These are phyloP conservation scores for Dipodomys stephensi DNA, from an alignment of 2,113 vertebrate species.

Conservation along the genomic window DNA sequence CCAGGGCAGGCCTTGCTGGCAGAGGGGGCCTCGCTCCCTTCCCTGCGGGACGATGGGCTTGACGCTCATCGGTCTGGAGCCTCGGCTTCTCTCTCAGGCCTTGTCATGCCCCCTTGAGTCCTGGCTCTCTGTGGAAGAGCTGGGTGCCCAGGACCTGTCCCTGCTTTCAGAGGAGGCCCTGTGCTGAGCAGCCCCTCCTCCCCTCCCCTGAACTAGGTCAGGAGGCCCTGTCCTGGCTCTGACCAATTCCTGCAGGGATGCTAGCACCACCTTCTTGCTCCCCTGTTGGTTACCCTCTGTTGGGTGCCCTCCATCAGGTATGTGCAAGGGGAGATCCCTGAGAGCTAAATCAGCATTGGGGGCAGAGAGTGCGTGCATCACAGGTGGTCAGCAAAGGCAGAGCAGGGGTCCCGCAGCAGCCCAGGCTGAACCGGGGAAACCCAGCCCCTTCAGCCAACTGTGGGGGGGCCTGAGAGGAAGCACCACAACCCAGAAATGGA, in stretches of 20 bases:
- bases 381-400: neutral
- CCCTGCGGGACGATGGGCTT: neutral
- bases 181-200: neutral
- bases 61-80: neutral
- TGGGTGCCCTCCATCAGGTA: neutral
- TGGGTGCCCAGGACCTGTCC: neutral
- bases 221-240: neutral
- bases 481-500: neutral
- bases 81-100: neutral
- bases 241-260: neutral
- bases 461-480: neutral
- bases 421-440: neutral
- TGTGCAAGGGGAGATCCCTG: neutral
- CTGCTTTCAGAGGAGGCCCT: neutral
- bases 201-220: neutral
- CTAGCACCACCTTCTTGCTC: neutral
- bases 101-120: neutral
- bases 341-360: neutral
- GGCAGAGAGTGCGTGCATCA: accelerated
- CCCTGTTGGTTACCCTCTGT: too few species aligned
- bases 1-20: neutral
- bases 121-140: neutral
- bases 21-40: neutral
- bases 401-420: neutral
- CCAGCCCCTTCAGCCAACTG: neutral